Evolutionary conservation across 2,888 invertebrate species (phyloP).

Genomic region (Cabera pusaria): DNA sequence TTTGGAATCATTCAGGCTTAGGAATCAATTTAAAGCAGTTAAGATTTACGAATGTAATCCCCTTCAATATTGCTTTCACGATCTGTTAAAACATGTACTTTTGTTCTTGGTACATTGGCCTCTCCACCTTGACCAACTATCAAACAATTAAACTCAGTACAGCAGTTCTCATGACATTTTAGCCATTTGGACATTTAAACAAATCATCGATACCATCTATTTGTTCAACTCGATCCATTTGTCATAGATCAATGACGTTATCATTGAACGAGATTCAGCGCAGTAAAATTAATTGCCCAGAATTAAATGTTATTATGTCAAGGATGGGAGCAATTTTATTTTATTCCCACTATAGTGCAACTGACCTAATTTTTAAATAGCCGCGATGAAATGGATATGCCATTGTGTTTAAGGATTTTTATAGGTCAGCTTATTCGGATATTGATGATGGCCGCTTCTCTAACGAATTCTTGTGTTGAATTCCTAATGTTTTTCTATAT

Average conservation of each 20-base stretch:
- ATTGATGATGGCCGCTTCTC: constrained; percentile 6
- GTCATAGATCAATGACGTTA: constrained; percentile 57
- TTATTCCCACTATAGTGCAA: constrained; percentile 48
- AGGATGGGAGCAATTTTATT: constrained; percentile 60
- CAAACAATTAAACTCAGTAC: constrained; percentile 4
- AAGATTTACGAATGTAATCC: too few species aligned
- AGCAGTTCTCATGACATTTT: constrained; percentile 19
- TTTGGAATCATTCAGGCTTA: too few species aligned
- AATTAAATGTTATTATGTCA: constrained; percentile 78
- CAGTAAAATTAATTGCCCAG: constrained; percentile 67
- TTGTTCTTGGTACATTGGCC: too few species aligned
- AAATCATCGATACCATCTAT: constrained; percentile 28
- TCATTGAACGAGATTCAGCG: constrained; percentile 55
- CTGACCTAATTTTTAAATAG: constrained; percentile 56
- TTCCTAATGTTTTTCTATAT: too few species aligned
- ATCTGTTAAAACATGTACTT: too few species aligned
- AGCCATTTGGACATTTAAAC: too few species aligned
- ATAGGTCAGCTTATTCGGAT: constrained; percentile 11
- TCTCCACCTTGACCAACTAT: constrained; percentile 4
- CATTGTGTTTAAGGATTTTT: constrained; percentile 25
- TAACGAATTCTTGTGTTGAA: constrained; percentile 5
- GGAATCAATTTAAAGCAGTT: too few species aligned
- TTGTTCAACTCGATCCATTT: constrained; percentile 38
- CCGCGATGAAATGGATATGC: constrained; percentile 22
- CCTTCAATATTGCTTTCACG: too few species aligned